These are phyloP conservation scores for Athene cunicularia DNA, from an alignment of 2,113 vertebrate genomes.

Conservation along the genomic window DNA sequence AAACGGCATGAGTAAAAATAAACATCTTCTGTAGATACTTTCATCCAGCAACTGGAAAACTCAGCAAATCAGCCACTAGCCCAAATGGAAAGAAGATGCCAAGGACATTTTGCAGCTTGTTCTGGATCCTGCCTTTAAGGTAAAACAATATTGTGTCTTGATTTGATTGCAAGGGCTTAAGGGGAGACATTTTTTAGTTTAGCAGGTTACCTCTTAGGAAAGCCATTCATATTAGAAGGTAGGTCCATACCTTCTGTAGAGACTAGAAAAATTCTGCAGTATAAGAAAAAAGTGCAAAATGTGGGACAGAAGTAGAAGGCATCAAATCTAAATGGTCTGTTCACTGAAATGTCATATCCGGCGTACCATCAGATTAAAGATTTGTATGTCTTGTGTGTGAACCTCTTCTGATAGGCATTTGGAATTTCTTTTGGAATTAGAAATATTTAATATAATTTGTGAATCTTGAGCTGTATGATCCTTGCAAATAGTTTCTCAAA, in stretches of 20 bases:
- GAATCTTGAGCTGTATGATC: background rate
- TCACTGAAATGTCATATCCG: background rate
- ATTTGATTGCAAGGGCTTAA: background rate
- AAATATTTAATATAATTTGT: background rate
- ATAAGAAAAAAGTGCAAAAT: background rate
- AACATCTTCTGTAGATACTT: slow-evolving; percentile 38
- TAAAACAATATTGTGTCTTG: background rate
- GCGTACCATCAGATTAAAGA: background rate
- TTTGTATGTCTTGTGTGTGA: background rate
- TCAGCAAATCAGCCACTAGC: slow-evolving; percentile 59
- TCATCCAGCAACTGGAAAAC: slow-evolving; percentile 66
- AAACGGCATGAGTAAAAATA: background rate
- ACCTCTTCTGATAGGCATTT: background rate
- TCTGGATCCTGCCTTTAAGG: slow-evolving; percentile 66
- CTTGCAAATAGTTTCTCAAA: background rate
- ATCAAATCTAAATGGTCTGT: background rate
- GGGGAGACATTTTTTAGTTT: background rate
- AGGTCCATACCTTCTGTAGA: background rate
- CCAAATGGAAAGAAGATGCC: slow-evolving; percentile 68
- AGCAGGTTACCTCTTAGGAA: background rate
- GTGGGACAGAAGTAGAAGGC: background rate
- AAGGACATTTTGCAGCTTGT: slow-evolving; percentile 65
- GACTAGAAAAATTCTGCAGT: background rate
- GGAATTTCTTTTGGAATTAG: background rate
- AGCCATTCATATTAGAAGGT: background rate